Conservation (phyloP, 2,797 vertebrate species). For the Jordanella pulchra region DNA sequence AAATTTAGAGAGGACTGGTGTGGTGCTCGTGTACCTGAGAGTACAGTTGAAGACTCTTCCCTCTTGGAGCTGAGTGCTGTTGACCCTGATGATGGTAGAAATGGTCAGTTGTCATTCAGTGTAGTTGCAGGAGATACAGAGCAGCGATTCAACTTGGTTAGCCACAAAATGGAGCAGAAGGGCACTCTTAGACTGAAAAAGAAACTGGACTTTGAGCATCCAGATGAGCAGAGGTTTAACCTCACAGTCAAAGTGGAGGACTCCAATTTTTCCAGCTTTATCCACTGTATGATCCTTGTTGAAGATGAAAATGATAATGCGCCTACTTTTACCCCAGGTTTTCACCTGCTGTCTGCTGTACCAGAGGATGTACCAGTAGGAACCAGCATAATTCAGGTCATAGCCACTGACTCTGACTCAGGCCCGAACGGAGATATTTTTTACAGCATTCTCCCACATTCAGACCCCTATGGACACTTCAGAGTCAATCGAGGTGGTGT, state of each 20-base stretch:
- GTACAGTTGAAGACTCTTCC: constrained; percentile 68
- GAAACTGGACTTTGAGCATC: constrained; percentile 86
- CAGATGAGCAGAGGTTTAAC: constrained; percentile 84
- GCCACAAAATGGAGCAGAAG: constrained; percentile 76
- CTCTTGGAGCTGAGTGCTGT: constrained; percentile 82
- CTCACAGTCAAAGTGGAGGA: constrained; percentile 87
- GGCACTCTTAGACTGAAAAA: constrained; percentile 84
- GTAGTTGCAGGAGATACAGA: constrained; percentile 84
- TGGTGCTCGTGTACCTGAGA: constrained; percentile 79
- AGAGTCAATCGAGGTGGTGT: constrained; percentile 77
- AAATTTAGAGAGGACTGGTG: constrained; percentile 82
- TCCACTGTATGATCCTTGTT: constrained; percentile 84
- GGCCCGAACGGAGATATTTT: constrained; percentile 82
- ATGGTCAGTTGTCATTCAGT: constrained; percentile 83
- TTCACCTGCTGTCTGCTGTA: constrained; percentile 74
- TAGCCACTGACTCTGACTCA: constrained; percentile 84
- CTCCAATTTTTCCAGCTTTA: constrained; percentile 82
- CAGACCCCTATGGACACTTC: constrained; percentile 82
- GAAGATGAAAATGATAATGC: constrained; percentile 89
- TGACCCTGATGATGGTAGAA: constrained; percentile 82
- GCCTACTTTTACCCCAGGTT: constrained; percentile 80
- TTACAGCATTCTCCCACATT: constrained; percentile 82
- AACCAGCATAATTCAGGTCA: constrained; percentile 79
- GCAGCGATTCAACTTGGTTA: constrained; percentile 86
- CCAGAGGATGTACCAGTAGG: constrained; percentile 81